Conservation (phyloP, 2,888 invertebrate genomes). For the Dastarcus helophoroides region DNA sequence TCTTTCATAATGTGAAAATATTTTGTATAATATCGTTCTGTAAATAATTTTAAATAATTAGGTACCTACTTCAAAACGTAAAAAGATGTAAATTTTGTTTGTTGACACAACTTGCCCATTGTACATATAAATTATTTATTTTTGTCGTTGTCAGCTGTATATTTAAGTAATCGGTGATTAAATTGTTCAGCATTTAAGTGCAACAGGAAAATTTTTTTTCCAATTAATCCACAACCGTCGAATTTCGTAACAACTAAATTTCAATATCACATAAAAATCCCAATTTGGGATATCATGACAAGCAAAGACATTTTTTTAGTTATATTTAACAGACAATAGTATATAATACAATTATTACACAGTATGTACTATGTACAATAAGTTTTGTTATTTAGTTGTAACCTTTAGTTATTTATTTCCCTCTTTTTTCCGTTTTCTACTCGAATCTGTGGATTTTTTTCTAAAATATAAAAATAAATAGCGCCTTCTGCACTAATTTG, state of each 20-base stretch:
- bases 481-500: slow-evolving; percentile 1
- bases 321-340: slow-evolving; percentile 23
- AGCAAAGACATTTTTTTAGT: too few relatives aligned
- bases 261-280: too few relatives aligned
- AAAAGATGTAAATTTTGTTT: slow-evolving; percentile 27
- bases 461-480: slow-evolving; percentile 1
- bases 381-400: slow-evolving; percentile 27
- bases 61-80: slow-evolving; percentile 23
- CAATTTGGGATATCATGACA: too few relatives aligned
- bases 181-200: too few relatives aligned
- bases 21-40: slow-evolving; percentile 24
- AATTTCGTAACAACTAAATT: too few relatives aligned
- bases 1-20: slow-evolving; percentile 25
- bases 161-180: too few relatives aligned
- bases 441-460: slow-evolving; percentile 8
- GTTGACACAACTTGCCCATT: slow-evolving; percentile 26
- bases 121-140: slow-evolving; percentile 21
- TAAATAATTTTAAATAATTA: slow-evolving; percentile 18
- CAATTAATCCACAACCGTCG: too few relatives aligned
- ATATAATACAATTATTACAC: slow-evolving; percentile 30
- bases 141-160: too few relatives aligned
- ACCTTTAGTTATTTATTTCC: slow-evolving; percentile 19
- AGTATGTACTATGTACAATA: slow-evolving; percentile 37
- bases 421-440: slow-evolving; percentile 8
- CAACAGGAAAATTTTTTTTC: too few relatives aligned